These are phyloP conservation scores for Bombycilla garrulus DNA, from an alignment of 2,113 vertebrate genomes.

Conservation along the genomic window DNA sequence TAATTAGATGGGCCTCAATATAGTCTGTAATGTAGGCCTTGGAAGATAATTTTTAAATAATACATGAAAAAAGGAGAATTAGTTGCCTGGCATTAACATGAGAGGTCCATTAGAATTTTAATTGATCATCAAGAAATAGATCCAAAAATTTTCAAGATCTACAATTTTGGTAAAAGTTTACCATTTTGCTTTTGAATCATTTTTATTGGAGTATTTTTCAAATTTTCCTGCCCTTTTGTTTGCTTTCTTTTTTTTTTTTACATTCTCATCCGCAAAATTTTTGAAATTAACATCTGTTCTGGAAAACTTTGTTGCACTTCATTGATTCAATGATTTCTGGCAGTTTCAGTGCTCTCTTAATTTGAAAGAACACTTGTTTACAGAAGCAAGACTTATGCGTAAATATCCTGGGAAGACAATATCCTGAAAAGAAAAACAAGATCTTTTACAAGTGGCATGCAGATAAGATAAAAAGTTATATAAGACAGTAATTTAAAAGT, in stretches of 20 bases:
- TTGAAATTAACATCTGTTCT: background rate
- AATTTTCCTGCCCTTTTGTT: background rate
- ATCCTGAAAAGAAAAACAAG: background rate
- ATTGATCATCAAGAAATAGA: background rate
- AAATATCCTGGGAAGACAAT: background rate
- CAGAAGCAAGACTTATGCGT: background rate
- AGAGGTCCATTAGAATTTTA: background rate
- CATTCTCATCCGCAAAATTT: background rate
- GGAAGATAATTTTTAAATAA: background rate
- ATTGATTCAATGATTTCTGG: background rate
- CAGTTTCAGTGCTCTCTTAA: background rate
- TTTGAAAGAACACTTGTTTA: background rate
- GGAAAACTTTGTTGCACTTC: background rate
- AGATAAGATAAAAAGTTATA: background rate
- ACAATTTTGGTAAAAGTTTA: background rate
- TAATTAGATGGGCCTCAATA: background rate
- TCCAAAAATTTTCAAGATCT: background rate
- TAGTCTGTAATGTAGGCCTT: background rate
- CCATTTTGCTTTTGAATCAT: background rate
- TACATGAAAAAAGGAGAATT: background rate
- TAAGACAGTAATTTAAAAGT: background rate
- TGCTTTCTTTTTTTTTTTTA: background rate
- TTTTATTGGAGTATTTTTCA: background rate
- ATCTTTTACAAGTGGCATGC: background rate
- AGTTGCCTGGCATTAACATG: background rate